Evolutionary conservation across 2,113 vertebrate species (phyloP).

Genomic region (Origma solitaria): DNA sequence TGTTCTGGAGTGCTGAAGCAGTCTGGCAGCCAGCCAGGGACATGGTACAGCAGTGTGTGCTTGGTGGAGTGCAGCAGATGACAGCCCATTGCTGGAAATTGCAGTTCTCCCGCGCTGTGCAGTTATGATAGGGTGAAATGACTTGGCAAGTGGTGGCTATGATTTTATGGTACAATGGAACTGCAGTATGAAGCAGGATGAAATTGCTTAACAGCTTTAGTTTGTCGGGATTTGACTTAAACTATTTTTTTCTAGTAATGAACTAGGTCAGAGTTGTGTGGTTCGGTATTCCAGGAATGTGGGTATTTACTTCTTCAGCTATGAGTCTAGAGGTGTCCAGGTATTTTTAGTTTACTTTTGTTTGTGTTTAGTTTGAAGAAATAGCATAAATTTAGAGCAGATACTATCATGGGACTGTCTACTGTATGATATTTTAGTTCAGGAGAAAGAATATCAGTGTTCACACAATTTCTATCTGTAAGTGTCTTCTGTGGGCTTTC

Average conservation of each 20-base stretch:
- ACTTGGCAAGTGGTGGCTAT: slow-evolving; percentile 25
- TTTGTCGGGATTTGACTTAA: slow-evolving; percentile 19
- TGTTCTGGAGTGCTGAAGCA: background rate
- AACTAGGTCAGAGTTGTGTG: background rate
- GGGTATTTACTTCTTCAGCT: background rate
- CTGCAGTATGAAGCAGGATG: background rate
- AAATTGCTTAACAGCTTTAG: slow-evolving; percentile 41
- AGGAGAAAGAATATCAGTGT: background rate
- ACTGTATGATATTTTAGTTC: background rate
- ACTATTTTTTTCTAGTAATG: slow-evolving; percentile 18
- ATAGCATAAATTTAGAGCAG: background rate
- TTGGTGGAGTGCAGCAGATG: slow-evolving; percentile 29
- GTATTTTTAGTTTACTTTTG: background rate
- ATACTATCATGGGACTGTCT: background rate
- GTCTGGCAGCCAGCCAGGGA: background rate
- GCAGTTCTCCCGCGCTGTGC: background rate
- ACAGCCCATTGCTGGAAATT: slow-evolving; percentile 23
- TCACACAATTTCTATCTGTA: background rate
- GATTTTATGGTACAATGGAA: slow-evolving; percentile 38
- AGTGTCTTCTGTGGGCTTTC: background rate
- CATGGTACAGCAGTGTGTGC: background rate
- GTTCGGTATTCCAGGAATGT: background rate
- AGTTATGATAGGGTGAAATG: slow-evolving; percentile 34
- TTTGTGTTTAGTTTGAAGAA: background rate
- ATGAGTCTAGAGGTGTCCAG: background rate